A percentile compares a stretch with the other conserved stretches of the same genome.
Conservation (phyloP, 1,140 invertebrate genomes). For the Archivesica marissinica region DNA sequence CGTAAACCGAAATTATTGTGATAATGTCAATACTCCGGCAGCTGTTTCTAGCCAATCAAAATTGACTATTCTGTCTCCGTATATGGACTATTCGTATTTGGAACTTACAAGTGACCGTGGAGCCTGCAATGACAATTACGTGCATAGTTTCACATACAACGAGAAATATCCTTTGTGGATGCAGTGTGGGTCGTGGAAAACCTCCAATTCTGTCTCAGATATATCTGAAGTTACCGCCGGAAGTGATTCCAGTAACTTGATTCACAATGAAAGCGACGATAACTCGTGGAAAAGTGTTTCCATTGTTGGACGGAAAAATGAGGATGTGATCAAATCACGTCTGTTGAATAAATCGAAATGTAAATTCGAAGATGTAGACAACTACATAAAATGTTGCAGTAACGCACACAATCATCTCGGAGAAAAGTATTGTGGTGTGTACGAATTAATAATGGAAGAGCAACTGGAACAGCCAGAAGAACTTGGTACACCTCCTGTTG, state of each 20-base stretch:
- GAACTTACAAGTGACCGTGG: slow-evolving; percentile 50
- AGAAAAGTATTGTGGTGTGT: slow-evolving; percentile 55
- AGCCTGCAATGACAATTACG: not conserved
- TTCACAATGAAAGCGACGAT: not conserved
- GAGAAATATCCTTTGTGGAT: slow-evolving; percentile 61
- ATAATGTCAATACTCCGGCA: not conserved
- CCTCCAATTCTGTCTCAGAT: slow-evolving; percentile 32
- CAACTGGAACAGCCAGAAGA: slow-evolving; percentile 61
- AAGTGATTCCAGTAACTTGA: slow-evolving; percentile 20
- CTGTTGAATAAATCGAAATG: not conserved
- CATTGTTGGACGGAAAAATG: not conserved
- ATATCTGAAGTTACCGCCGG: slow-evolving; percentile 47
- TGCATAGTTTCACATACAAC: slow-evolving; percentile 35
- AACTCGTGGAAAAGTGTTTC: slow-evolving; percentile 27
- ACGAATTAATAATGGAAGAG: slow-evolving; percentile 60
- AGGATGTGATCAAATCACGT: not conserved
- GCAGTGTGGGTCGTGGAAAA: slow-evolving; percentile 38
- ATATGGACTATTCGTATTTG: slow-evolving; percentile 55
- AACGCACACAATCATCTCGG: slow-evolving; percentile 11
- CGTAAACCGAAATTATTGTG: slow-evolving; percentile 38
- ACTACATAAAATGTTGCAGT: slow-evolving; percentile 16
- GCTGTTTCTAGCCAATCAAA: slow-evolving; percentile 34
- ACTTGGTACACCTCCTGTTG: not conserved
- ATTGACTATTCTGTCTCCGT: slow-evolving; percentile 20
- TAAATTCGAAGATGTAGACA: not conserved